These are phyloP conservation scores for Gymnosoma rotundatum DNA, from an alignment of 2,888 invertebrate genomes.

Conservation along the genomic window DNA sequence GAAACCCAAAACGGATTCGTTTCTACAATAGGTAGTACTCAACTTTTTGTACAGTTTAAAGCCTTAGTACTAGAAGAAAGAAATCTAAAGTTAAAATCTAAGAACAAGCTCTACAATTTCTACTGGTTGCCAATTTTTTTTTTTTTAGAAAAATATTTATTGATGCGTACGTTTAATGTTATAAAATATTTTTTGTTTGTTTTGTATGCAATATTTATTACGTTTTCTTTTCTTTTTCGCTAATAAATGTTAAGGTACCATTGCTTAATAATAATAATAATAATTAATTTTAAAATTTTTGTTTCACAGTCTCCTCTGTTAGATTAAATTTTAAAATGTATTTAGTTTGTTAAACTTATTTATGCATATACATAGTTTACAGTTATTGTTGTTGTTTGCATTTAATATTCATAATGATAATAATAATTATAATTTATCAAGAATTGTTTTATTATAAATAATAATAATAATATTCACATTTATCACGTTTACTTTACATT, in stretches of 20 bases:
- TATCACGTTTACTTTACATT: slow-evolving; percentile 71
- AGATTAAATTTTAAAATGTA: slow-evolving; percentile 65
- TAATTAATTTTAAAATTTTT: slow-evolving; percentile 55
- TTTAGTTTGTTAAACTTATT: slow-evolving; percentile 65
- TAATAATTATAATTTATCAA: slow-evolving; percentile 58
- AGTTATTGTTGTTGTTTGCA: slow-evolving; percentile 61
- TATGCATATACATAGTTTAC: slow-evolving; percentile 67
- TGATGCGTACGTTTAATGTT: slow-evolving; percentile 47
- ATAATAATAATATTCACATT: slow-evolving; percentile 69
- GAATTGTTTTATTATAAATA: slow-evolving; percentile 39
- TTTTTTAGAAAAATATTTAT: slow-evolving; percentile 23
- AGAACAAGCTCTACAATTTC: not conserved
- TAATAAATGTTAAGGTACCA: slow-evolving; percentile 70
- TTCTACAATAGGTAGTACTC: too few species aligned
- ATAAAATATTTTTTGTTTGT: not conserved
- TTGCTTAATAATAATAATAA: slow-evolving; percentile 67
- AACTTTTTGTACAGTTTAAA: too few species aligned
- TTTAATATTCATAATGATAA: slow-evolving; percentile 36
- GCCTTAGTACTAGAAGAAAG: too few species aligned
- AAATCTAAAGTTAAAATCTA: not conserved
- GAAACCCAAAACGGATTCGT: too few species aligned
- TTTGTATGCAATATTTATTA: too few species aligned
- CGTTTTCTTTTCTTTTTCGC: slow-evolving; percentile 29
- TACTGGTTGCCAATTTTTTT: not conserved
- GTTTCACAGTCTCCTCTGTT: slow-evolving; percentile 74